Percentiles rank a stretch among this genome's conserved stretches.
Conservation (phyloP, 2,113 vertebrate species). For the Barnardius zonarius region DNA sequence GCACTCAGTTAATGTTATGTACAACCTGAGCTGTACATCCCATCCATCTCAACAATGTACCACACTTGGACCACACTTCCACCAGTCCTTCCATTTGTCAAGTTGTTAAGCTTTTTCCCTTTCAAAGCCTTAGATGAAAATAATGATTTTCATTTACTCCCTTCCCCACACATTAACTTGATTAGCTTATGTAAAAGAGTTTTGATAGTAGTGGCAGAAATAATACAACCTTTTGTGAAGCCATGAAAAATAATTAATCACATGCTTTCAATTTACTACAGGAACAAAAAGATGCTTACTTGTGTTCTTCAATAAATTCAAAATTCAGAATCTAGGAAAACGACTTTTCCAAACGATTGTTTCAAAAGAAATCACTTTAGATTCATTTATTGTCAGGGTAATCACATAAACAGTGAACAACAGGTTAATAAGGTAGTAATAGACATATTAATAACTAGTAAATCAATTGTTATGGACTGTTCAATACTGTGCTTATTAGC, state of each 20-base stretch:
- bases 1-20: not conserved
- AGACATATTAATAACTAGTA: conserved; percentile 34
- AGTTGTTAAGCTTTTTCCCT: not conserved
- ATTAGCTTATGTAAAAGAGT: not conserved
- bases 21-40: not conserved
- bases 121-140: not conserved
- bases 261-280: not conserved
- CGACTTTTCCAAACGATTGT: not conserved
- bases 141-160: not conserved
- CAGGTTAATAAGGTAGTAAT: conserved; percentile 28
- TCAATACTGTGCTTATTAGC: conserved; percentile 5
- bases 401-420: not conserved
- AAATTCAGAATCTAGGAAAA: not conserved
- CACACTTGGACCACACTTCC: not conserved
- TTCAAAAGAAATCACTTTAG: not conserved
- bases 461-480: not conserved
- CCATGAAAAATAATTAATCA: not conserved
- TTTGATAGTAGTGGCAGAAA: not conserved
- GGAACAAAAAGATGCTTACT: not conserved
- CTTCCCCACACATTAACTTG: not conserved
- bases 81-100: not conserved
- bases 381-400: not conserved
- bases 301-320: not conserved
- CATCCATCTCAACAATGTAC: not conserved
- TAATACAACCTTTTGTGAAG: not conserved